Evolutionary conservation across 2,888 invertebrate genomes (phyloP), one percentile per base, ranked within the genome.

Genomic region (Trichogramma evanescens): DNA sequence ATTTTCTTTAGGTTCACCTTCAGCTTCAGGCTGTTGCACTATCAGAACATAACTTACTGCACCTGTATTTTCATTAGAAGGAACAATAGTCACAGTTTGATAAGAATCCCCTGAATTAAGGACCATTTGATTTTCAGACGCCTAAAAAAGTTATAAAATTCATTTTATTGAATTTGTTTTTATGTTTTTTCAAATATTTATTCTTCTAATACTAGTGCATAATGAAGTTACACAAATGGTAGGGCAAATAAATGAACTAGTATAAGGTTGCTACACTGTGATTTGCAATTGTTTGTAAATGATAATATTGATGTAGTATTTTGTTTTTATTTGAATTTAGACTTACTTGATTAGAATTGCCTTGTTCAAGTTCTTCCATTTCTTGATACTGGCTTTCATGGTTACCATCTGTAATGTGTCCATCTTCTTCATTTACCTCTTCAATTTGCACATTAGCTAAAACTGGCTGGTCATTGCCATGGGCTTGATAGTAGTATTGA

Each of bases 31-130:
- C 68, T 89, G 88, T 70, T 89, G 89, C 8, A 94, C 91, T 59
- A 94, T 91, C 9, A 94, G 82, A 0, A 95, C 91, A 72, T 93
- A 94, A 79, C 91, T 92, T 44, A 93, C 85, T 80, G 93, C 93
- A 1, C 89, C 89, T 40, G 85, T 84, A 68, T 84, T 85, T 0
- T 83, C 83, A 65, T 90, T 89, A 0, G 91, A 87, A 0, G 93
- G 93, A 54, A 93, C 87, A 65, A 93, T 85, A 1, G 93, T 91
- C 0, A 93, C 89, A 0, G 92, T 88, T 78, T 91, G 91, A 76
- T 84, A 91, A 2, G 84, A 82, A 67, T 86, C 87, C 5, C 82
- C 82, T 26, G 83, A 80, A 72, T 83, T 82, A 7, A 83, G 78
- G 8, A 83, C 75, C 66, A 83, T 81, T 63, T 81, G 81, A 69